These are phyloP conservation scores for Thunnus albacares DNA, from an alignment of 2,797 vertebrate genomes.

Conservation along the genomic window DNA sequence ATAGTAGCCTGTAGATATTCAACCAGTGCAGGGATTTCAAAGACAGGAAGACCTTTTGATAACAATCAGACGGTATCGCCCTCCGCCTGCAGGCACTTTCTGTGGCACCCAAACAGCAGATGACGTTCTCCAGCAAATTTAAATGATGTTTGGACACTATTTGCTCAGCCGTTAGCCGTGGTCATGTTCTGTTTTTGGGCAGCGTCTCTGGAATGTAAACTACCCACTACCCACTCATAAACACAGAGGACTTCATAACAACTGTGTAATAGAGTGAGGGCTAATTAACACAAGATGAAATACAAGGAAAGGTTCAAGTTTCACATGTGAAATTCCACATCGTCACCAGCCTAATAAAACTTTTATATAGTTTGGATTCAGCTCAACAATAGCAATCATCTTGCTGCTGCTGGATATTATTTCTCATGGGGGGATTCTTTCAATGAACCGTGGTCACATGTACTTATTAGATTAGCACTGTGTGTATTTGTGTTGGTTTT, in stretches of 20 bases:
- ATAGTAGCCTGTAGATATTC: conserved; percentile 5
- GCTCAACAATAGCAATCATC: conserved; percentile 14
- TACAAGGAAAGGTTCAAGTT: background rate
- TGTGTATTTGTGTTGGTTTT: conserved; percentile 46
- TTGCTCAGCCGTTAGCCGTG: conserved; percentile 33
- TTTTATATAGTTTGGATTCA: conserved; percentile 21
- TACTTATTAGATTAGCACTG: conserved; percentile 46
- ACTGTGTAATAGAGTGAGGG: conserved; percentile 11
- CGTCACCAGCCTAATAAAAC: conserved; percentile 7
- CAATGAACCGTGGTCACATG: conserved; percentile 14
- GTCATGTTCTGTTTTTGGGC: conserved; percentile 45
- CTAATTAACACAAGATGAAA: conserved; percentile 32
- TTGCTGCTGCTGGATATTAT: conserved; percentile 29
- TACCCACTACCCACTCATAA: conserved; percentile 38
- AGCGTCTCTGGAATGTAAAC: conserved; percentile 70
- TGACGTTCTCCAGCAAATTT: conserved; percentile 16
- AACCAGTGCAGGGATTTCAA: conserved; percentile 43
- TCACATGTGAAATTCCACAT: background rate
- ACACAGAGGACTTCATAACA: conserved; percentile 52
- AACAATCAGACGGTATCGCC: conserved; percentile 52
- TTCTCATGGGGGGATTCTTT: conserved; percentile 21
- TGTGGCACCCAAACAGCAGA: conserved; percentile 25
- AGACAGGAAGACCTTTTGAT: conserved; percentile 69
- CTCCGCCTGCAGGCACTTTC: conserved; percentile 42
- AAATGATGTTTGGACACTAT: conserved; percentile 55